Evolutionary conservation across 2,888 invertebrate species (phyloP), one percentile per base, ranked within the genome.

Genomic region (Tiliacea citrago): DNA sequence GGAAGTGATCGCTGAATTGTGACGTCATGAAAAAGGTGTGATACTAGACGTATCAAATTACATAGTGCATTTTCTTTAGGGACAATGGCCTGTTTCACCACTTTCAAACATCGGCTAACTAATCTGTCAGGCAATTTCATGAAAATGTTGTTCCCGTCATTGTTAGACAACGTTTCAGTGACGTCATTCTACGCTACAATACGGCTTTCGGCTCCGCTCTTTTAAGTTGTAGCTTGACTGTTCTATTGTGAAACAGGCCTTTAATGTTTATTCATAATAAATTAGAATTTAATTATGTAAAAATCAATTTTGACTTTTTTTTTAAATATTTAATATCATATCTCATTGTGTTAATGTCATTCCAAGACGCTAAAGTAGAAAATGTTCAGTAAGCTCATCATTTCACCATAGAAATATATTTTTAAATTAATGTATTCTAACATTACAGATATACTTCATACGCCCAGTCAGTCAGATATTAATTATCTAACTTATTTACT

Each of bases 311-410:
- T 57, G 35, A 9, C 1, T 35, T 24, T 71, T 55, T 16, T 24
- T 24, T n/a, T n/a, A n/a, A 35, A 9, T 47, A 21, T 21, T 51
- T 45, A 45, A 12, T 39, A 24, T 47, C n/a, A 70, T 42, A 42
- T 57, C 6, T 16, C n/a, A n/a, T n/a, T n/a, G n/a, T n/a, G n/a
- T n/a, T n/a, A n/a, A n/a, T n/a, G n/a, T n/a, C 35, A 47, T 53
- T 53, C 10, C 13, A 55, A 73, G 21, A 73, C 12, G 79, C 73
- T 60, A 9, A 39, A n/a, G 63, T 79, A 65, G 58, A n/a, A 1
- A 65, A 76, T 60, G 76, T 79, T 81, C 39, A 13, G 7, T 81
- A 81, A 63, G 58, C 82, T 13, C 24, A 29, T 42, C 66, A 63
- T 57, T 68, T 63, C 3, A 42, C 55, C 16, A n/a, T 55, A 57